These are phyloP conservation scores for Trissoscelio sp. DNA, from an alignment of 2,888 invertebrate genomes.

Conservation along the genomic window DNA sequence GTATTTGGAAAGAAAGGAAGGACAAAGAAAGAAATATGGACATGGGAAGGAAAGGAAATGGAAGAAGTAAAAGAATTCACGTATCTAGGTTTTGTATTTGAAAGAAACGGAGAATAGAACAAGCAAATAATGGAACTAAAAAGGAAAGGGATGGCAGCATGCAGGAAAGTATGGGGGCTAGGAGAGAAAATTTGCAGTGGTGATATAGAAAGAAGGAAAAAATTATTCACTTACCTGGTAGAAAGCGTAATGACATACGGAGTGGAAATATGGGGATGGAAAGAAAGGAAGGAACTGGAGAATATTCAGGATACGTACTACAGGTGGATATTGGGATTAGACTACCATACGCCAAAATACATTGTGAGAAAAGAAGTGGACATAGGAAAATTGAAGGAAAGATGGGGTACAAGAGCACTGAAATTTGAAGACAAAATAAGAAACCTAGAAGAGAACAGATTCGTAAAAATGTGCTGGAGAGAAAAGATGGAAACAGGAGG, in stretches of 20 bases:
- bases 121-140: constrained; percentile 35
- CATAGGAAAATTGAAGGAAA: constrained; percentile 9
- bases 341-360: constrained; percentile 27
- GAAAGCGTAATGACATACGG: too few species aligned
- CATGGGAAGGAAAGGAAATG: too few species aligned
- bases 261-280: constrained; percentile 26
- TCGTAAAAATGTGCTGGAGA: constrained; percentile 20
- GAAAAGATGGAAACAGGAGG: background rate
- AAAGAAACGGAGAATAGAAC: constrained; percentile 10
- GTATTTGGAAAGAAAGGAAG: too few species aligned
- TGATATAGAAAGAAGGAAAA: constrained; percentile 31
- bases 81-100: too few species aligned
- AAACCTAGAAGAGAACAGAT: constrained; percentile 11
- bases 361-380: constrained; percentile 6
- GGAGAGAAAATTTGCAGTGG: constrained; percentile 28
- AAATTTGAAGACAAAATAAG: constrained; percentile 25
- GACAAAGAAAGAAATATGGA: too few species aligned
- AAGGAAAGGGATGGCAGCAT: constrained; percentile 34
- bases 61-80: too few species aligned
- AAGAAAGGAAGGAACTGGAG: too few species aligned
- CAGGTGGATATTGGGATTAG: constrained; percentile 39
- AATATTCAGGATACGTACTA: constrained; percentile 18
- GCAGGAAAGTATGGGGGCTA: constrained; percentile 23
- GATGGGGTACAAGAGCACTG: constrained; percentile 7
- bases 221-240: constrained; percentile 31